Evolutionary conservation across 53 echinoderm and acorn worm genomes (phyloP).

Genomic region (Holothuria scabra): DNA sequence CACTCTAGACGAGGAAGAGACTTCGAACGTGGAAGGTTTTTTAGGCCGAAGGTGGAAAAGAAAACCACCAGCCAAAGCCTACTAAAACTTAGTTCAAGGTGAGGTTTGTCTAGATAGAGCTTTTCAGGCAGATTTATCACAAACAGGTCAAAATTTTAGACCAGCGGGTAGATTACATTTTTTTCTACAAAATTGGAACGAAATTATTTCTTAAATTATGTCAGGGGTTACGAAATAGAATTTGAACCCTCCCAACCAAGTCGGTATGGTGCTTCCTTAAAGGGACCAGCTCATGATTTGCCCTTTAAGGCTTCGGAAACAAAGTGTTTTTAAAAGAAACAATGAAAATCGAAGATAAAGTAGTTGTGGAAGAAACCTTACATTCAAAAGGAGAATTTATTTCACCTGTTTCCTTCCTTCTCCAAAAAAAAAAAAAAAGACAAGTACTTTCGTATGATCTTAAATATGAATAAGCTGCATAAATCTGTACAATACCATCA

Average conservation of each 20-base stretch:
- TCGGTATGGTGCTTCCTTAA: conserved; percentile 10
- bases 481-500: conserved; percentile 57
- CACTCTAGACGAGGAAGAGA: conserved; percentile 17
- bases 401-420: conserved; percentile 52
- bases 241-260: conserved; percentile 12
- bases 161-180: conserved; percentile 23
- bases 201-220: neutral
- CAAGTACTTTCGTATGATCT: conserved; percentile 56
- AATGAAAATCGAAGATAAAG: neutral
- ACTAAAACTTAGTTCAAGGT: conserved; percentile 13
- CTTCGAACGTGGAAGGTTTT: neutral
- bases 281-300: conserved; percentile 3
- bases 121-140: conserved; percentile 2
- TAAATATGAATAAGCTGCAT: conserved; percentile 59
- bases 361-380: neutral
- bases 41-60: conserved; percentile 19
- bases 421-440: conserved; percentile 61
- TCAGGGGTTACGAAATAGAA: neutral
- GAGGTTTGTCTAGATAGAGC: conserved; percentile 4
- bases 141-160: conserved; percentile 26
- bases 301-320: conserved; percentile 9
- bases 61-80: neutral
- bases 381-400: conserved; percentile 30
- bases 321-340: conserved; percentile 13
- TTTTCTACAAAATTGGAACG: no score